Evolutionary conservation across 2,888 invertebrate genomes (phyloP), one percentile per base, ranked within the genome.

Genomic region (Ferrisia virgata): DNA sequence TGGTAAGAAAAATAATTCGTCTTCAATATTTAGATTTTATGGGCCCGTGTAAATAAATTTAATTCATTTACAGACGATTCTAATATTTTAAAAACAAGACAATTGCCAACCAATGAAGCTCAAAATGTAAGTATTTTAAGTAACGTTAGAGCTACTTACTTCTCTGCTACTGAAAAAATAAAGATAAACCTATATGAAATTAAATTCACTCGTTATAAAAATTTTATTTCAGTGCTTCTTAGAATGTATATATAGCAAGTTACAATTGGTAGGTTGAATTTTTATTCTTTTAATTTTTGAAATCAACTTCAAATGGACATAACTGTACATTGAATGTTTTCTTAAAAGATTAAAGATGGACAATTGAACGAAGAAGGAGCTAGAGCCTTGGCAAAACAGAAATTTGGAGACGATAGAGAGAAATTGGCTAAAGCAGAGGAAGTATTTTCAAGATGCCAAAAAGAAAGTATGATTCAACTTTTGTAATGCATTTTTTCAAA

Each of bases 231-330:
- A 84, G 85, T 87, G 87, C 72, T 87, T 86, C 78, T 85, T 87
- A 85, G 86, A 87, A 76, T 87, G 87, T 43, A 83, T 86, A 79
- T 87, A 87, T 81, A 85, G 83, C 28, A 86, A 86, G 36, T 76
- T 87, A 15, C 86, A 86, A 36, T 53, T 87, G 81, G 86, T 87
- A 69, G 40, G 84, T 80, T 39, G n/a, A 82, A 78, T 36, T 78
- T 36, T 53, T 0, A 1, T 18, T 22, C 11, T 8, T 25, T 25
- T 5, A n/a, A 11, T 31, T 72, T 11, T 31, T 31, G 28, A 36
- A 5, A 9, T n/a, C n/a, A n/a, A n/a, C n/a, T n/a, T n/a, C n/a
- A n/a, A n/a, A 18, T 58, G 25, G n/a, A n/a, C n/a, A 4, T 33
- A 31, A 13, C 40, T 40, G 13, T 39, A 43, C 15, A 40, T 18